Conservation (phyloP, 1,140 invertebrate genomes). For the Antheraea pernyi region DNA sequence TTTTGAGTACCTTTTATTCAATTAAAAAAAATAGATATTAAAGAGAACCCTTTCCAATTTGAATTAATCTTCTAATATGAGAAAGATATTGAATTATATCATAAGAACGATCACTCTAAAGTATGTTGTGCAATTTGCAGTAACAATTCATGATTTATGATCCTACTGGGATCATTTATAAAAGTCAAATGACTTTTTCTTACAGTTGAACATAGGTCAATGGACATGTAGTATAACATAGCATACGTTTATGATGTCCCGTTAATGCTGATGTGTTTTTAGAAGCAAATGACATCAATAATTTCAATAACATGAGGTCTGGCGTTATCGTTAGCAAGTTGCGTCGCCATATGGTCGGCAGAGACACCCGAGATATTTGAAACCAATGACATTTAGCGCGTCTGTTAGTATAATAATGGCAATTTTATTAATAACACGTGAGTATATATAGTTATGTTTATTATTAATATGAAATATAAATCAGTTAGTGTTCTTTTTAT, state of each 20-base stretch:
- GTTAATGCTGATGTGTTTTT: neutral
- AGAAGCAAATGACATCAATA: conserved; percentile 24
- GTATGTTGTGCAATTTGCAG: neutral
- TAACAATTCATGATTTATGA: neutral
- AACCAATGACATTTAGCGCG: conserved; percentile 23
- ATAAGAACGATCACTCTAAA: neutral
- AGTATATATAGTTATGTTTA: neutral
- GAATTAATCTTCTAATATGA: too few species aligned
- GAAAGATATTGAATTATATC: too few species aligned
- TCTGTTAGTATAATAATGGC: conserved; percentile 6
- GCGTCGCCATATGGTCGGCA: conserved; percentile 30
- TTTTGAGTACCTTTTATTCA: too few species aligned
- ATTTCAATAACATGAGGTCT: conserved; percentile 32
- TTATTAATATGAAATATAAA: neutral
- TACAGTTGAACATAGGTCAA: too few species aligned
- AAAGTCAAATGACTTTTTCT: too few species aligned
- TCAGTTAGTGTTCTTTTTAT: neutral
- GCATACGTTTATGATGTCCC: neutral
- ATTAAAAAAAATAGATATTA: too few species aligned
- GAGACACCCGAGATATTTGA: conserved; percentile 11
- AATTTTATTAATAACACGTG: conserved; percentile 1
- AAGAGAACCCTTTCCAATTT: too few species aligned
- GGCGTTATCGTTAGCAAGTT: conserved; percentile 22
- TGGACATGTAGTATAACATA: too few species aligned
- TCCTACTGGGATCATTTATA: too few species aligned